Base-by-base conservation (phyloP, 2,888 invertebrate genomes). In the Tridacna crocea region DNA sequence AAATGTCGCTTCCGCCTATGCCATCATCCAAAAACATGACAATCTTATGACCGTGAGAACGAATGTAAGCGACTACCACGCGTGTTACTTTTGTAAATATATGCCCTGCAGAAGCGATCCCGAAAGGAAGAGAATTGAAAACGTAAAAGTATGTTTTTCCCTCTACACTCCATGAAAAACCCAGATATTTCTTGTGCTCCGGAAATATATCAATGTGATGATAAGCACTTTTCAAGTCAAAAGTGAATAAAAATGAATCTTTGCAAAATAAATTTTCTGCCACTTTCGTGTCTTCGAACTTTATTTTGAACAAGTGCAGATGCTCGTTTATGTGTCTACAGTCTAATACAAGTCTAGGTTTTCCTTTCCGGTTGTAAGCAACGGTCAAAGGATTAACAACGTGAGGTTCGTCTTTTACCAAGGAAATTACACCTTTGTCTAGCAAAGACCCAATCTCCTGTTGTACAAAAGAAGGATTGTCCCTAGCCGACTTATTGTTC, bases 371-470 rank as follows among this genome's bases (percentile, higher is more conserved):
- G 51, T 77, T 63, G 27, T 36, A 24, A 22, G 83, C 76, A 24
- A 83, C 76, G 26, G 83, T 79, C 51, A 80, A 72, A 1, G 80
- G 80, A 48, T 80, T 80, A 10, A 80, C 51, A 6, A 79, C 77
- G 17, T 26, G 17, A 15, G 82, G 82, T 22, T n/a, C 46, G 26
- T 36, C 15, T 27, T 46, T 19, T 13, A 72, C 72, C n/a, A 75
- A 26, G 15, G 60, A 17, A 22, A 82, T 79, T 17, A 74, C 76
- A n/a, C 70, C 73, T 48, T 73, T 79, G 8, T 13, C 22, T 19
- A 73, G 51, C 24, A 83, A 60, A 11, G 12, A 51, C 17, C 63
- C n/a, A 24, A 83, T 76, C 60, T 79, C 76, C 1, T 61, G 36
- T 17, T 6, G 12, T 12, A 83, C 83, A 77, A 79, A 79, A 46